Percentiles rank a stretch among this genome's conserved stretches.
phyloP scores from a whole-genome alignment of 2,113 vertebrate species.

The Percopsis transmontana region DNA sequence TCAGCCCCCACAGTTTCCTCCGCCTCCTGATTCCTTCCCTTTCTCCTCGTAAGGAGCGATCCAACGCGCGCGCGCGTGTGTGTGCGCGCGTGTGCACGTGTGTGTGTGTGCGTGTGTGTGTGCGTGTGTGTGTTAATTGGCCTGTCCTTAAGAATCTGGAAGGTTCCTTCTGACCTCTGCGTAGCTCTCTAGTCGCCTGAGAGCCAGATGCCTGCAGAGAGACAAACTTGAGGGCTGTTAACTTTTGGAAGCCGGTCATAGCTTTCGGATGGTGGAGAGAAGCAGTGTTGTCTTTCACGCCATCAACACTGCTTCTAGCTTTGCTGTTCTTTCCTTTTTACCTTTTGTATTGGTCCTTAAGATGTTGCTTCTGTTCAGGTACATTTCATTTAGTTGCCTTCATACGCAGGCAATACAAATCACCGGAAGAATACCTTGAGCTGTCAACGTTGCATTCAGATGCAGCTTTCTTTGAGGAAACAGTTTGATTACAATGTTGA shows the following conservation, averaged over 20 bases:
- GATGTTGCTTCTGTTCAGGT: no score
- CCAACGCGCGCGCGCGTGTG: neutral
- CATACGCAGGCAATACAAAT: no score
- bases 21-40: conserved; percentile 50
- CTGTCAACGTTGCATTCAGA: no score
- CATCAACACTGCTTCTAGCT: no score
- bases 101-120: conserved; percentile 18
- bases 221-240: conserved; percentile 48
- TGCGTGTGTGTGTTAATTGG: conserved; percentile 74
- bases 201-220: conserved; percentile 60
- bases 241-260: conserved; percentile 23
- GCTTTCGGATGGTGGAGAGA: no score
- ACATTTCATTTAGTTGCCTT: no score
- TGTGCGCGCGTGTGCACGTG: conserved; percentile 45
- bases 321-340: no score
- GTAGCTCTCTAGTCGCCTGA: conserved; percentile 48
- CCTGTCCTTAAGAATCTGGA: conserved; percentile 66
- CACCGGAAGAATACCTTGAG: no score
- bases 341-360: no score
- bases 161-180: conserved; percentile 72
- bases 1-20: conserved; percentile 57
- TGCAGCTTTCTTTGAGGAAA: no score
- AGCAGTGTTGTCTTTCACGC: no score
- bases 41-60: conserved; percentile 53
- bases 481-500: no score